Percentiles rank a stretch among this genome's conserved stretches.
Conservation (phyloP, 2,888 invertebrate genomes). For the Phymatocera aterrima region DNA sequence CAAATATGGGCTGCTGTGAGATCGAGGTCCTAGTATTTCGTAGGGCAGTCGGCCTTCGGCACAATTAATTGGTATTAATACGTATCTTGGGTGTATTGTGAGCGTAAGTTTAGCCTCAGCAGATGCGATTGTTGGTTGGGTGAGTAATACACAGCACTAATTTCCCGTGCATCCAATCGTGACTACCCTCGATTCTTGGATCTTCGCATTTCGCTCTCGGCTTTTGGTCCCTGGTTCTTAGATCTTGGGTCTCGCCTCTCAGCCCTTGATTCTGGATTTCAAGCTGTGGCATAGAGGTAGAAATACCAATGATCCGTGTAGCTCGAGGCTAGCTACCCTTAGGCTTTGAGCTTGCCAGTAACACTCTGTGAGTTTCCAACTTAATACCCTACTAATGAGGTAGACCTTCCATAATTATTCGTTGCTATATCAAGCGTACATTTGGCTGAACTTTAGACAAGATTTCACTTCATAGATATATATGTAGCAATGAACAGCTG, state of each 20-base stretch:
- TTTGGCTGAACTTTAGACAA: background rate
- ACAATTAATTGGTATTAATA: conserved; percentile 29
- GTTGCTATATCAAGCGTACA: background rate
- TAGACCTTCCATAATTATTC: background rate
- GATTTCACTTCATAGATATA: too few species aligned
- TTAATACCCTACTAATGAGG: conserved; percentile 23
- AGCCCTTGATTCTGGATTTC: background rate
- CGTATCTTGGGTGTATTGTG: background rate
- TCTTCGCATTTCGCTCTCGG: background rate
- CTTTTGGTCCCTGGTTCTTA: background rate
- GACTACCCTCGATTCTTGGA: background rate
- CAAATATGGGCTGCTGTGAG: background rate
- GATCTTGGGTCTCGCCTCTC: background rate
- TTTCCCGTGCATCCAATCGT: background rate
- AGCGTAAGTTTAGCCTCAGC: background rate
- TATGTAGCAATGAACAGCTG: background rate
- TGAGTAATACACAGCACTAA: background rate
- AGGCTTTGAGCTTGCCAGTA: conserved; percentile 19
- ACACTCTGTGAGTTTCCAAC: conserved; percentile 3
- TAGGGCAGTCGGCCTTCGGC: conserved; percentile 11
- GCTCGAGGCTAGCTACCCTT: background rate
- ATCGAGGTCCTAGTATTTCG: background rate
- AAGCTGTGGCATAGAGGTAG: background rate
- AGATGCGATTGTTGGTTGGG: background rate
- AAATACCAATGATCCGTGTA: conserved; percentile 21